Evolutionary conservation across 2,888 invertebrate species (phyloP).

Genomic region (Chymomyza fuscimana): DNA sequence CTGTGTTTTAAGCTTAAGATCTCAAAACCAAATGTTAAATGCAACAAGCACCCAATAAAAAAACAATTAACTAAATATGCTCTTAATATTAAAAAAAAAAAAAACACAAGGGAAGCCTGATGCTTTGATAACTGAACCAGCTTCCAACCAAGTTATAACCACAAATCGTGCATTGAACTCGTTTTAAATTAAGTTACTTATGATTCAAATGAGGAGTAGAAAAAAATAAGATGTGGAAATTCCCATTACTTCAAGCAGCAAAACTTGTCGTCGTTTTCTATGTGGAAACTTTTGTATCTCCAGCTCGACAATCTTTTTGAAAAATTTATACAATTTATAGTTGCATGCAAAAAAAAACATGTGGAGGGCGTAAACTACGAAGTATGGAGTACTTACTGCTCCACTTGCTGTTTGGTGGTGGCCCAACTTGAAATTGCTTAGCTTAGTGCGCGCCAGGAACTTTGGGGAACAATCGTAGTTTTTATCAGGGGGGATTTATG

Average conservation of each 20-base stretch:
- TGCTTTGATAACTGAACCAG: not conserved
- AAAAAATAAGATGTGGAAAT: too few species aligned
- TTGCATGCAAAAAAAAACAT: slow-evolving; percentile 34
- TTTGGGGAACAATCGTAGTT: slow-evolving; percentile 68
- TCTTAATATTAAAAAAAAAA: not conserved
- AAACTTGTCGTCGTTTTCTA: too few species aligned
- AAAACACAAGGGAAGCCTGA: too few species aligned
- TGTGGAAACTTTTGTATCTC: not conserved
- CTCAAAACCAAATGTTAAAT: too few species aligned
- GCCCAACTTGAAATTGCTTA: slow-evolving; percentile 51
- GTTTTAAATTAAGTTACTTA: slow-evolving; percentile 1
- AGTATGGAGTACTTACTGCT: slow-evolving; percentile 27
- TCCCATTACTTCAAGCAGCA: too few species aligned
- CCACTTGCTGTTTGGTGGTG: slow-evolving; percentile 15
- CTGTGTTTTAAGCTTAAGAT: too few species aligned
- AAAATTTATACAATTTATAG: slow-evolving; percentile 55
- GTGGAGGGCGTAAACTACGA: slow-evolving; percentile 37
- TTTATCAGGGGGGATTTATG: slow-evolving; percentile 69
- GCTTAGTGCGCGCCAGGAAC: slow-evolving; percentile 59
- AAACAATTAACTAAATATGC: too few species aligned
- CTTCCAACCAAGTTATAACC: not conserved
- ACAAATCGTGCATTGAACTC: slow-evolving; percentile 55
- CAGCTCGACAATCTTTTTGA: slow-evolving; percentile 59
- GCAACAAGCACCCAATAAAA: too few species aligned
- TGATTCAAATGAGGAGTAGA: too few species aligned